Evolutionary conservation across 2,888 invertebrate species (phyloP).

Genomic region (Limnephilus auricula): DNA sequence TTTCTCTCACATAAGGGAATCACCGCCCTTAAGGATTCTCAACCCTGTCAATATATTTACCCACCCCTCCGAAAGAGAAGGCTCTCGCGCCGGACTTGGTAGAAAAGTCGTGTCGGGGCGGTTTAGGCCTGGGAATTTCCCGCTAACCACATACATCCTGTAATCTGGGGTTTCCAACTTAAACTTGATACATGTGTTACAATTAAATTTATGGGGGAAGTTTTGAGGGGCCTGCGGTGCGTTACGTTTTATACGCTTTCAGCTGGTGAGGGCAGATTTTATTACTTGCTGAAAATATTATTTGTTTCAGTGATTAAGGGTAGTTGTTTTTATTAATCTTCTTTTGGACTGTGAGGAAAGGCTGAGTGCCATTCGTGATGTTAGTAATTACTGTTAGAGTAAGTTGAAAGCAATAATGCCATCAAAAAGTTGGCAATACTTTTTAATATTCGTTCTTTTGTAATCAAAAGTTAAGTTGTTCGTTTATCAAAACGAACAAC

Average conservation of each 20-base stretch:
- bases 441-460: too few relatives aligned
- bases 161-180: conserved; percentile 16
- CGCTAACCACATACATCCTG: conserved; percentile 7
- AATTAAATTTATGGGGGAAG: conserved; percentile 38
- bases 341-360: background rate
- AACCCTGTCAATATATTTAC: conserved; percentile 20
- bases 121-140: conserved; percentile 18
- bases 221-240: conserved; percentile 6
- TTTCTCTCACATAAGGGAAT: conserved; percentile 20
- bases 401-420: too few relatives aligned
- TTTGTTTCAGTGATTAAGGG: background rate
- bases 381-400: background rate
- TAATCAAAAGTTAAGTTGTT: too few relatives aligned
- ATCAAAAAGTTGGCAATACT: too few relatives aligned
- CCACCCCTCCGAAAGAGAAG: background rate
- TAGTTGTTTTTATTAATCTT: background rate
- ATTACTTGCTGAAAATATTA: background rate
- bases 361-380: background rate
- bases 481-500: too few relatives aligned
- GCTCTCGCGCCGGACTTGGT: background rate
- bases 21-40: conserved; percentile 21
- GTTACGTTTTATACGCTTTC: background rate
- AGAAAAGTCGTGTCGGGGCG: conserved; percentile 25
- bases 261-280: background rate
- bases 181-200: conserved; percentile 47